Evolutionary conservation across 2,797 vertebrate species (phyloP).

Genomic region (Sebastes wilsoni): DNA sequence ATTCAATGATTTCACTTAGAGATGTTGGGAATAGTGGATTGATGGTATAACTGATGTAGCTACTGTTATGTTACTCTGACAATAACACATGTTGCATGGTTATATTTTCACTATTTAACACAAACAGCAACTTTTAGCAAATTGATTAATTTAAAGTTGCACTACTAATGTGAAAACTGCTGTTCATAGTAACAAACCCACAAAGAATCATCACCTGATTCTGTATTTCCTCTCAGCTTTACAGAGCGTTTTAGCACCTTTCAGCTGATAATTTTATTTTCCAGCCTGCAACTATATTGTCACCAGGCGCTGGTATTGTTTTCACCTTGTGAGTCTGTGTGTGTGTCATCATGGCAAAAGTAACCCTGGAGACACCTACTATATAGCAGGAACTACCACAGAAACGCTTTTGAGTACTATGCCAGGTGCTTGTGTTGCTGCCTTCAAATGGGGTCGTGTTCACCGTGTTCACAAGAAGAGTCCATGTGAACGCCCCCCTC

Average conservation of each 20-base stretch:
- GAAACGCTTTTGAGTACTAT: background rate
- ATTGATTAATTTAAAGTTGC: background rate
- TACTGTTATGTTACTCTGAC: background rate
- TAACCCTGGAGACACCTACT: background rate
- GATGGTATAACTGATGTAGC: background rate
- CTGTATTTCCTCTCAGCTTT: background rate
- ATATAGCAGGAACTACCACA: background rate
- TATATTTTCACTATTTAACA: background rate
- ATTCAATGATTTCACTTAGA: background rate
- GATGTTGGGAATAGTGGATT: background rate
- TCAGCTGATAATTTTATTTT: background rate
- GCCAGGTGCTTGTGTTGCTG: no score
- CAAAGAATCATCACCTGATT: background rate
- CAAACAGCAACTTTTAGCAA: background rate
- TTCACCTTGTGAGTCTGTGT: no score
- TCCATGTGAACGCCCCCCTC: no score
- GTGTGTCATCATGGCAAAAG: background rate
- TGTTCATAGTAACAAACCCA: background rate
- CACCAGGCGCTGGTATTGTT: no score
- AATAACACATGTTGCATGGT: background rate
- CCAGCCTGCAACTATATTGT: background rate
- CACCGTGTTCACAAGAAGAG: no score
- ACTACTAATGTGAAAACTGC: no score
- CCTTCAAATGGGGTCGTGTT: no score
- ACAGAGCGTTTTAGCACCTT: background rate